Evolutionary conservation across 2,888 invertebrate species (phyloP).

Genomic region (Clepsis dumicolana): DNA sequence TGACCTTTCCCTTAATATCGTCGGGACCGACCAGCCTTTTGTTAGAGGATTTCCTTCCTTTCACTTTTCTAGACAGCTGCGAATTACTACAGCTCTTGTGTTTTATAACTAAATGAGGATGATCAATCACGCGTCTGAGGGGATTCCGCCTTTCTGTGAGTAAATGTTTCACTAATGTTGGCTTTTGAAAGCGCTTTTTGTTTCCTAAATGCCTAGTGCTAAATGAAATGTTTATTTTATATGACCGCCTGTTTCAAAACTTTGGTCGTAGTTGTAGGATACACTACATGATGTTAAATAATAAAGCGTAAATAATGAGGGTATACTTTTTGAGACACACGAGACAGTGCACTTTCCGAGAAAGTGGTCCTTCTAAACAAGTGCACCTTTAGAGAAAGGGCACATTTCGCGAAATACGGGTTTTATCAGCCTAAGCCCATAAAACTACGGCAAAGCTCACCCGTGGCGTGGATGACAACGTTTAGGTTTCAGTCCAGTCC

Average conservation of each 20-base stretch:
- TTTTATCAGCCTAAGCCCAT: no score
- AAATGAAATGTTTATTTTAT: not conserved
- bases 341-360: no score
- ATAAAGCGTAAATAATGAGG: no score
- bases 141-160: slow-evolving; percentile 19
- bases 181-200: slow-evolving; percentile 14
- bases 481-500: no score
- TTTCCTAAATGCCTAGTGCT: not conserved
- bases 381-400: no score
- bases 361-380: no score
- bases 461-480: no score
- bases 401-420: no score
- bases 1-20: slow-evolving; percentile 34
- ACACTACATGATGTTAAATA: no score
- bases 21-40: slow-evolving; percentile 25
- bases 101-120: slow-evolving; percentile 40
- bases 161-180: slow-evolving; percentile 18
- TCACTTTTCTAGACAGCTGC: slow-evolving; percentile 40
- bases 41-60: slow-evolving; percentile 27
- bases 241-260: slow-evolving; percentile 1
- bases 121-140: slow-evolving; percentile 36
- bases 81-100: slow-evolving; percentile 39
- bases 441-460: no score
- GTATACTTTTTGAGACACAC: no score
- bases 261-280: no score